Conservation (phyloP, 2,113 vertebrate species). For the Chionodraco myersi region DNA sequence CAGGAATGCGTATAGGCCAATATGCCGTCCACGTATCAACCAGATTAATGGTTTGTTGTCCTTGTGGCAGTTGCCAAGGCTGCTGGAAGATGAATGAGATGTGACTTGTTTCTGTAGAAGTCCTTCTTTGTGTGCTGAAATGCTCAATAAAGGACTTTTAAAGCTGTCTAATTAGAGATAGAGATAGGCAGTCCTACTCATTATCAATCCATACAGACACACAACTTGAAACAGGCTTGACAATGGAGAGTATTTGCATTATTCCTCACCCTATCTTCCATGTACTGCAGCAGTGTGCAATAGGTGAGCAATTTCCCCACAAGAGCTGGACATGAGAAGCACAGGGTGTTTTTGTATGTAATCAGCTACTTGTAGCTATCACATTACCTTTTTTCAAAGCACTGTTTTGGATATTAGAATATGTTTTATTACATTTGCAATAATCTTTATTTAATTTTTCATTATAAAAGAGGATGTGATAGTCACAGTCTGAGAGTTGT, state of each 20-base stretch:
- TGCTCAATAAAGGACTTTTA: conserved; percentile 53
- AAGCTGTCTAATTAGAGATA: conserved; percentile 68
- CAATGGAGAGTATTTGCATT: conserved; percentile 68
- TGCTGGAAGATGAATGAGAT: conserved; percentile 69
- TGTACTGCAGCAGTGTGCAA: conserved; percentile 31
- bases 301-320: not conserved
- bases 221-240: conserved; percentile 57
- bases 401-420: not conserved
- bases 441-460: conserved; percentile 13
- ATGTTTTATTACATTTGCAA: conserved; percentile 3
- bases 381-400: not conserved
- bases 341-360: not conserved
- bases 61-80: conserved; percentile 52
- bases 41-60: conserved; percentile 67
- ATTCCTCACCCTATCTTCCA: conserved; percentile 47
- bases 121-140: conserved; percentile 11
- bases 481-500: not conserved
- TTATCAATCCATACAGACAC: conserved; percentile 67
- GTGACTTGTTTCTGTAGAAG: conserved; percentile 54
- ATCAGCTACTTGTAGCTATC: not conserved
- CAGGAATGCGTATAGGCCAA: conserved; percentile 32
- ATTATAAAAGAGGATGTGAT: conserved; percentile 8
- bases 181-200: conserved; percentile 60
- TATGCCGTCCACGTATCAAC: conserved; percentile 42
- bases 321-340: conserved; percentile 2